These are phyloP conservation scores for cattle (Bos taurus) DNA, from an alignment of 2,113 vertebrate genomes.

Conservation along the genomic window ARS-UCD2.0 NC_037337.1:22340501-22341000, in stretches of 20 bases:
- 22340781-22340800: not conserved
- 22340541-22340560: not conserved
- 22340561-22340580: not conserved
- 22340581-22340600: not conserved
- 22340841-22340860: not conserved
- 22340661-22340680: not conserved
- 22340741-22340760: not conserved
- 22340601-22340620: not conserved
- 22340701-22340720: not conserved
- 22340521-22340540: not conserved
- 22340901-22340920: not conserved
- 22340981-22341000: not conserved
- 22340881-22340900: not conserved
- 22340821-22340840: not conserved
- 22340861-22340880: not conserved
- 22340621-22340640: slow-evolving; percentile 28
- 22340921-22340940: not conserved
- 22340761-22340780: not conserved
- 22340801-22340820: not conserved
- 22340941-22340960: not conserved
- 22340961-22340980: not conserved
- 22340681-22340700: not conserved
- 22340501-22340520: not conserved
- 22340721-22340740: not conserved
- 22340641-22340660: not conserved